These are phyloP conservation scores for Pogona vitticeps DNA, from an alignment of 2,113 vertebrate species.

Conservation along the genomic window DNA sequence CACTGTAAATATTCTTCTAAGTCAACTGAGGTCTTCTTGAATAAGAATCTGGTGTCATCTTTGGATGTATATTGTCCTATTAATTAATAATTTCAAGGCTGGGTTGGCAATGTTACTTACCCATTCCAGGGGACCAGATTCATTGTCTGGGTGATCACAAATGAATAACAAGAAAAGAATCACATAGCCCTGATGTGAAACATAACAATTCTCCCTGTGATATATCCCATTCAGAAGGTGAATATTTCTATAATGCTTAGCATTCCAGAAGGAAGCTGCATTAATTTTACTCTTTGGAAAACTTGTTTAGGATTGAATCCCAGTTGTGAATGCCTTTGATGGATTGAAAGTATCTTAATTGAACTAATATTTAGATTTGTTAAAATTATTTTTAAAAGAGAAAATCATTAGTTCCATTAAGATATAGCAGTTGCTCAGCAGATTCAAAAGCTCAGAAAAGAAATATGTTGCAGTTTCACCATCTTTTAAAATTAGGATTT, in stretches of 20 bases:
- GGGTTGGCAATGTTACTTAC: too few species aligned
- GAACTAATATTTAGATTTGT: not conserved
- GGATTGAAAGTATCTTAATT: not conserved
- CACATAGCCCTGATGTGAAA: too few species aligned
- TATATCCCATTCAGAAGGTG: not conserved
- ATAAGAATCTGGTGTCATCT: too few species aligned
- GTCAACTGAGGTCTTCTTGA: too few species aligned
- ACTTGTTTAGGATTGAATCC: not conserved
- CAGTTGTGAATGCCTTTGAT: not conserved
- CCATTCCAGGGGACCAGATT: too few species aligned
- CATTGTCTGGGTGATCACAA: too few species aligned
- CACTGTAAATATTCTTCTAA: too few species aligned
- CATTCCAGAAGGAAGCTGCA: too few species aligned
- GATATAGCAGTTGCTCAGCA: not conserved
- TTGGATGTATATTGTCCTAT: too few species aligned
- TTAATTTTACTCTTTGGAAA: not conserved
- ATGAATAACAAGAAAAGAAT: too few species aligned
- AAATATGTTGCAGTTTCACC: not conserved
- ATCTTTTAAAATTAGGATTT: slow-evolving; percentile 23
- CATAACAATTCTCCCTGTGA: too few species aligned
- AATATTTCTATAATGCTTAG: not conserved
- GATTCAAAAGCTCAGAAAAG: not conserved
- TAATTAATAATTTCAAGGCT: too few species aligned
- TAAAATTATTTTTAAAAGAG: not conserved
- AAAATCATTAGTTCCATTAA: slow-evolving; percentile 19